Percentiles rank a stretch among this genome's conserved stretches.
phyloP scores from a whole-genome alignment of 2,888 invertebrate species.

The Sturmia bella region DNA sequence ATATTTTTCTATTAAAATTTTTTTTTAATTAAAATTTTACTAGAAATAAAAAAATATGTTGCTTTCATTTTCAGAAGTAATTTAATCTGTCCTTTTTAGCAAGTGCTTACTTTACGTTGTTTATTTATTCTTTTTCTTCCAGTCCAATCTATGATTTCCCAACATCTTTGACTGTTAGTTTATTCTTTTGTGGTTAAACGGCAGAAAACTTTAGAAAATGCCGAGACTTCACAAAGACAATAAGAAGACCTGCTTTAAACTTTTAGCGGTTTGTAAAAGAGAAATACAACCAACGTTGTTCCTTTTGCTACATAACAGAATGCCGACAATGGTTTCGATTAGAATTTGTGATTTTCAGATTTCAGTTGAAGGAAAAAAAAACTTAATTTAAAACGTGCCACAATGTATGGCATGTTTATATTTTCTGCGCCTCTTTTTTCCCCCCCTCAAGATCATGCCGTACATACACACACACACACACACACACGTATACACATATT shows the following conservation, averaged over 20 bases:
- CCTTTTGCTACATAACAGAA: slow-evolving; percentile 38
- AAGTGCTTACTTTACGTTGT: slow-evolving; percentile 6
- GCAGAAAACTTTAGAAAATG: slow-evolving; percentile 36
- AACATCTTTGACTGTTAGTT: slow-evolving; percentile 17
- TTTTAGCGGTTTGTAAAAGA: slow-evolving; percentile 43
- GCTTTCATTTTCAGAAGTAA: no score
- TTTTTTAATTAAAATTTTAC: neutral
- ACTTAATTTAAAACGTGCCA: slow-evolving; percentile 56
- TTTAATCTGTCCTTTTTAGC: neutral
- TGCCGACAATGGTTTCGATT: slow-evolving; percentile 59
- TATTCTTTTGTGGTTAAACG: slow-evolving; percentile 51
- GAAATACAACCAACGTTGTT: slow-evolving; percentile 4
- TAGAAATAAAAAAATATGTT: neutral
- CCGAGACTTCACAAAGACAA: slow-evolving; percentile 24
- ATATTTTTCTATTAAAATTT: neutral
- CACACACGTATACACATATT: neutral
- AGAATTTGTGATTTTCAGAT: slow-evolving; percentile 48
- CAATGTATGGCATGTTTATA: slow-evolving; percentile 30
- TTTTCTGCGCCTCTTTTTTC: neutral
- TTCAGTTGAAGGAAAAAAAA: slow-evolving; percentile 12
- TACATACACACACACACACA: no score
- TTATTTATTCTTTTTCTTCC: neutral
- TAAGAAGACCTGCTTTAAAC: slow-evolving; percentile 45
- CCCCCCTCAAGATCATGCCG: no score
- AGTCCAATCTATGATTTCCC: slow-evolving; percentile 24